Conservation (phyloP, 2,888 invertebrate genomes). For the Netelia fuscicornis region DNA sequence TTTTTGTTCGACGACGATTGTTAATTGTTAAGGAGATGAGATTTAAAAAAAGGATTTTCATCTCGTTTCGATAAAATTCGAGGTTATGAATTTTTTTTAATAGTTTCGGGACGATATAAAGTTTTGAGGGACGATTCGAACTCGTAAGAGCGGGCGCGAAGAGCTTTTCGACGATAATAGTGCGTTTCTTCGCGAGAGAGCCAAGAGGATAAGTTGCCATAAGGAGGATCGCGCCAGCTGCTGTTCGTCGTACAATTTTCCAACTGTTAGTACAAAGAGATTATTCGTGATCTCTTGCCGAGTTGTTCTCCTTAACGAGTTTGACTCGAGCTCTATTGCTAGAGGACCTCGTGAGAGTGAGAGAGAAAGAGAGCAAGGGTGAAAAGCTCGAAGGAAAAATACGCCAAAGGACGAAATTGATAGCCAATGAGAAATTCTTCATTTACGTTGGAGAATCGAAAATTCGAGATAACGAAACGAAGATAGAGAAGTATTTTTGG, state of each 20-base stretch:
- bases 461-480: conserved; percentile 18
- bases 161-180: conserved; percentile 10
- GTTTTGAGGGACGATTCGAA: conserved; percentile 14
- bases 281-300: conserved; percentile 30
- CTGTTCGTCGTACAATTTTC: conserved; percentile 20
- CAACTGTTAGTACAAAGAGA: conserved; percentile 15
- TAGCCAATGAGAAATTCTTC: conserved; percentile 31
- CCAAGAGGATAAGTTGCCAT: conserved; percentile 7
- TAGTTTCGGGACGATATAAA: conserved; percentile 26
- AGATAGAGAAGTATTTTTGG: conserved; percentile 19
- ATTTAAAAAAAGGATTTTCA: background rate
- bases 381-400: background rate
- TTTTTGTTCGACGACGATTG: background rate
- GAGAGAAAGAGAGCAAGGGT: background rate
- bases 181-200: background rate
- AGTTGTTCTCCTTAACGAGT: conserved; percentile 24
- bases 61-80: conserved; percentile 18
- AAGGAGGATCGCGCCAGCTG: conserved; percentile 42
- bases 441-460: conserved; percentile 6
- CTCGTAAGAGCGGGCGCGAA: background rate
- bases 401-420: background rate
- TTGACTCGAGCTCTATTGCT: conserved; percentile 25
- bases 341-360: background rate
- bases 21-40: background rate
- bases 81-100: conserved; percentile 38